Evolutionary conservation across 2,888 invertebrate species (phyloP).

Genomic region (Protophormia terraenovae): DNA sequence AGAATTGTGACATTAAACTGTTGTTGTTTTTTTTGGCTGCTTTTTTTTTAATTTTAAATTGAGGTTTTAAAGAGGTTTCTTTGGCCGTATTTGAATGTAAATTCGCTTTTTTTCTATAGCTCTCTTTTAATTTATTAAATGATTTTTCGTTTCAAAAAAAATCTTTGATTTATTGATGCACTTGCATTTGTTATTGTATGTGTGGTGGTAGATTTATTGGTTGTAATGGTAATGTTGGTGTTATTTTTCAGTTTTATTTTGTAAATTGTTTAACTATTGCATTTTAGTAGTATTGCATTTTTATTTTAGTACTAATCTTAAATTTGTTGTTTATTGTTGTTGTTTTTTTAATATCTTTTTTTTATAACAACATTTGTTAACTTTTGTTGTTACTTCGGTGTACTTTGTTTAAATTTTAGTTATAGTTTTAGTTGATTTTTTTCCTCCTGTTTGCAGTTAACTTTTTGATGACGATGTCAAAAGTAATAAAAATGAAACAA

Average conservation of each 20-base stretch:
- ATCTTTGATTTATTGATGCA: slow-evolving; percentile 42
- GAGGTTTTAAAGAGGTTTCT: slow-evolving; percentile 7
- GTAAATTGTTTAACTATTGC: slow-evolving; percentile 24
- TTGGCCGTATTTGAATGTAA: slow-evolving; percentile 24
- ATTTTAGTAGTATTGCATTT: background rate
- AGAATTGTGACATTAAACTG: background rate
- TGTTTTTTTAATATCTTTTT: slow-evolving; percentile 30
- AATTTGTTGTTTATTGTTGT: slow-evolving; percentile 26
- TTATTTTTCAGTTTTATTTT: background rate
- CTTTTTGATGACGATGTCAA: slow-evolving; percentile 28
- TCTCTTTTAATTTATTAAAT: background rate
- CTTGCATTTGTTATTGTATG: slow-evolving; percentile 1
- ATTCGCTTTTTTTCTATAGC: slow-evolving; percentile 50
- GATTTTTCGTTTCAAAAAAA: background rate
- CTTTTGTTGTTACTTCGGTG: slow-evolving; percentile 64
- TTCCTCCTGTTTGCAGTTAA: slow-evolving; percentile 29
- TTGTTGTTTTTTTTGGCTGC: slow-evolving; percentile 3
- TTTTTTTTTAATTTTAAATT: background rate
- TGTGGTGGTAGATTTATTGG: background rate
- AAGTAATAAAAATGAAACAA: slow-evolving; percentile 1
- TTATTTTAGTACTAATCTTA: slow-evolving; percentile 1
- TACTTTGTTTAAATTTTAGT: slow-evolving; percentile 48
- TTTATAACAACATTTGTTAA: slow-evolving; percentile 58
- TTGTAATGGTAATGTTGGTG: background rate
- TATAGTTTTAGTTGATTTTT: slow-evolving; percentile 26